These are phyloP conservation scores for Caenorhabditis angaria DNA, from an alignment of 2,888 invertebrate genomes.

Conservation along the genomic window DNA sequence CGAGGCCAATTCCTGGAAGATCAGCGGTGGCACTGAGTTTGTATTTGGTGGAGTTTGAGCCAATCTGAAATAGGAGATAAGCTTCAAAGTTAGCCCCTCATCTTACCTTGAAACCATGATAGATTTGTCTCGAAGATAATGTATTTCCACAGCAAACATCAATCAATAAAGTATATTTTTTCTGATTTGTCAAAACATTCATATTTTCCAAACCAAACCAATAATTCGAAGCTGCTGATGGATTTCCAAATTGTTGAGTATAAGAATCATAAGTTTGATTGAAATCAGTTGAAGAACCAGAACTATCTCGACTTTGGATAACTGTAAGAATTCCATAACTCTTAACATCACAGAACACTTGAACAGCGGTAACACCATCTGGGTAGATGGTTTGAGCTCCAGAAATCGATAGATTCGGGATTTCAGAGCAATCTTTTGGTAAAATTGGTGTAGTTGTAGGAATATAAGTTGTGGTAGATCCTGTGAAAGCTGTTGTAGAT, in stretches of 20 bases:
- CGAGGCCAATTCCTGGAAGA: slow-evolving; percentile 30
- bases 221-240: slow-evolving; percentile 38
- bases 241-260: slow-evolving; percentile 25
- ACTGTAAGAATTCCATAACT: slow-evolving; percentile 25
- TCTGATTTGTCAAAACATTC: slow-evolving; percentile 16
- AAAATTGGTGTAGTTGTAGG: slow-evolving; percentile 17
- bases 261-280: slow-evolving; percentile 27
- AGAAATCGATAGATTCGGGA: slow-evolving; percentile 1
- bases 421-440: slow-evolving; percentile 30
- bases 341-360: slow-evolving; percentile 30
- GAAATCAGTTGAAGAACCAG: slow-evolving; percentile 11
- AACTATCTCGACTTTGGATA: slow-evolving; percentile 35
- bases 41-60: slow-evolving; percentile 19
- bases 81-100: neutral
- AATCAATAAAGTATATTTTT: slow-evolving; percentile 24
- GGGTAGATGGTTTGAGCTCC: slow-evolving; percentile 34
- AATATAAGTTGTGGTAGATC: neutral
- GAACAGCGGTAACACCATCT: slow-evolving; percentile 13
- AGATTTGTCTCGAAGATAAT: slow-evolving; percentile 22
- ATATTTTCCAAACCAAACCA: slow-evolving; percentile 56
- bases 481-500: slow-evolving; percentile 8
- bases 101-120: slow-evolving; percentile 40
- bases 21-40: slow-evolving; percentile 31
- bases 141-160: slow-evolving; percentile 41
- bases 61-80: slow-evolving; percentile 38